Evolutionary conservation across 2,797 vertebrate species (phyloP), one percentile per base, ranked within the genome.

Genomic region (Pseudochromis fuscus): DNA sequence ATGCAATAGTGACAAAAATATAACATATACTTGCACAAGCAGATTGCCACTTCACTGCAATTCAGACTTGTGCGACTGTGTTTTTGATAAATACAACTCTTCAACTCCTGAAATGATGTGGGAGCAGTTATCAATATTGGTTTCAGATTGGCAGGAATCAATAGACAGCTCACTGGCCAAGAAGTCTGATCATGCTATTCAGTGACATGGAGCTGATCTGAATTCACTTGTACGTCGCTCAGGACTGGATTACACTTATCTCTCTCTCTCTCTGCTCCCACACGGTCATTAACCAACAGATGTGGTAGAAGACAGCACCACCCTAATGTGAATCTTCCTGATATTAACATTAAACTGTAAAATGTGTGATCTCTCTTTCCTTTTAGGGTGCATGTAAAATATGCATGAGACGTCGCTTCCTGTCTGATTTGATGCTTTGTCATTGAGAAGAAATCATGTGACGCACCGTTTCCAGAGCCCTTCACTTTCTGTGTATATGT

Each of bases 71-170:
- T 16, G 16, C 6, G 13, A 38, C 15, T 38, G 33, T 13, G 12
- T 35, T 38, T 38, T 12, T 2, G 37, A 38, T 15, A 38, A 38
- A 38, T 38, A 38, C 15, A 40, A 18, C 38, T n/a, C 38, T 2
- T 40, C 5, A 40, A 40, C 38, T 40, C 38, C 7, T 40, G 18
- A n/a, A 40, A 35, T 59, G n/a, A 66, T 18, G 10, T 10, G 18
- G 42, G 13, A 23, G 13, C 3, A 16, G 45, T n/a, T 35, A 31
- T 52, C 1, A 0, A 7, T 37, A 48, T 65, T 61, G 40, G 58
- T 64, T 46, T 72, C 49, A 72, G 66, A 46, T 27, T 9, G 65
- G 4, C 18, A 72, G 38, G 2, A 35, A 76, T 77, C 44, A 63
- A 72, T 67, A 42, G 37, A 2, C 44, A 67, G 48, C 49, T 46